Percentiles rank a stretch among this genome's conserved stretches.
These are phyloP conservation scores for Uropetala carovei DNA, from an alignment of 2,888 invertebrate species.

Conservation along the genomic window DNA sequence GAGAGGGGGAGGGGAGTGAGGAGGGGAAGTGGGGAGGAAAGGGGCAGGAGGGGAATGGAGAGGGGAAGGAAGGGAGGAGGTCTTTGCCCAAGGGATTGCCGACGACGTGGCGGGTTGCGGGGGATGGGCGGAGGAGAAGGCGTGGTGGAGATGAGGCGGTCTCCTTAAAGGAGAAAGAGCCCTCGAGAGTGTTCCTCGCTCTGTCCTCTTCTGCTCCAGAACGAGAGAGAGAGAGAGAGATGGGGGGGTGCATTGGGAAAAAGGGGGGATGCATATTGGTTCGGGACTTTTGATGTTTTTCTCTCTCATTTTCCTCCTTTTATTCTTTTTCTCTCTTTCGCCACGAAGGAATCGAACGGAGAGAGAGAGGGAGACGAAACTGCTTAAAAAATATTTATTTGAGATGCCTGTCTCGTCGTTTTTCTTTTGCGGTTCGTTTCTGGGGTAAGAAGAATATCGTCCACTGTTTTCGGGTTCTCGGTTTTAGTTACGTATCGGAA, in stretches of 20 bases:
- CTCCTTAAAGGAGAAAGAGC: constrained; percentile 50
- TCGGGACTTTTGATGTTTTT: constrained; percentile 50
- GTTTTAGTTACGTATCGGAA: background rate
- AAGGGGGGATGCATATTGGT: constrained; percentile 37
- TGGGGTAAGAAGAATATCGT: constrained; percentile 25
- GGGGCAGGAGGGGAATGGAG: background rate
- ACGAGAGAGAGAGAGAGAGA: background rate
- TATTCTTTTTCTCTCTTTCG: background rate
- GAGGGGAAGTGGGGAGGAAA: background rate
- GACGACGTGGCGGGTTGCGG: constrained; percentile 46
- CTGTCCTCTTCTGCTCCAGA: background rate
- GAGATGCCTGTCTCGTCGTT: constrained; percentile 16
- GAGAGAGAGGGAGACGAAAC: constrained; percentile 12
- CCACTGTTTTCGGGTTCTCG: background rate
- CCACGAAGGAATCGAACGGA: background rate
- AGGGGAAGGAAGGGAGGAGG: background rate
- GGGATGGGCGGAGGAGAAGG: background rate
- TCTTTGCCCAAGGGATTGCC: constrained; percentile 64
- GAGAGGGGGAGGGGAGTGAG: background rate
- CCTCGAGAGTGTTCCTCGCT: constrained; percentile 54
- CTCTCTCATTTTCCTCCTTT: background rate
- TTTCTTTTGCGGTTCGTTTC: background rate
- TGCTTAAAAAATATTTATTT: background rate
- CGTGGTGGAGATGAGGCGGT: background rate
- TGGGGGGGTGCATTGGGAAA: too few species aligned